These are phyloP conservation scores for Stenotaenia linearis DNA, from an alignment of 2,888 invertebrate genomes.

Conservation along the genomic window DNA sequence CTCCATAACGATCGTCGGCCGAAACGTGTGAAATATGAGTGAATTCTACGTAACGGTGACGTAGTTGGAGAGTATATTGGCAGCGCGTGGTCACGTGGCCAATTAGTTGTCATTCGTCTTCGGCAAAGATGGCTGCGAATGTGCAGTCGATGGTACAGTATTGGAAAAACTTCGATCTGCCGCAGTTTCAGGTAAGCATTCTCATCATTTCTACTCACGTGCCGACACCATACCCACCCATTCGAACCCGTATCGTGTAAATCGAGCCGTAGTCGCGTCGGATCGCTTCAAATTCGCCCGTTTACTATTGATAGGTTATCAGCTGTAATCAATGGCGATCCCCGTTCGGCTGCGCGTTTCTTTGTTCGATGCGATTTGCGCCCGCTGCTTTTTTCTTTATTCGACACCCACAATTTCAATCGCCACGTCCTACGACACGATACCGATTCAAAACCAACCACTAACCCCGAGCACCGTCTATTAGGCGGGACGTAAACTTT, in stretches of 20 bases:
- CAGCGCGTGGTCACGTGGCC: constrained; percentile 45
- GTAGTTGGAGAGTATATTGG: constrained; percentile 34
- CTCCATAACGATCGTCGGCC: constrained; percentile 28
- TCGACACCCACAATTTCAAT: background rate
- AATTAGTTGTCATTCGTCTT: constrained; percentile 44
- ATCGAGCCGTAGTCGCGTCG: background rate
- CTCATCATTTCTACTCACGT: constrained; percentile 1
- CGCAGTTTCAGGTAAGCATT: constrained; percentile 47
- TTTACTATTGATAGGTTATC: constrained; percentile 38
- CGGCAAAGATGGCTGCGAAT: constrained; percentile 51
- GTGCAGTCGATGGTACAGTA: constrained; percentile 50
- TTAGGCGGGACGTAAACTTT: constrained; percentile 31
- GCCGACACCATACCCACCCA: constrained; percentile 7
- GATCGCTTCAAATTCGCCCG: constrained; percentile 8
- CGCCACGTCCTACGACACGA: background rate
- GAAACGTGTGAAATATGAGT: constrained; percentile 28
- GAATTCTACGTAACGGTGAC: constrained; percentile 28
- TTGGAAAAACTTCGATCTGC: constrained; percentile 51
- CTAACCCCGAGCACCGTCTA: constrained; percentile 17
- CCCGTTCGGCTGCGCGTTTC: constrained; percentile 31
- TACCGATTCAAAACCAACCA: background rate
- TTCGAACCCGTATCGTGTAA: constrained; percentile 6
- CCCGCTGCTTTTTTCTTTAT: background rate
- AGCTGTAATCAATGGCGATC: constrained; percentile 37
- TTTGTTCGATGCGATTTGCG: constrained; percentile 29